These are phyloP conservation scores for Itoplectis maculator DNA, from an alignment of 2,888 invertebrate genomes.

Conservation along the genomic window DNA sequence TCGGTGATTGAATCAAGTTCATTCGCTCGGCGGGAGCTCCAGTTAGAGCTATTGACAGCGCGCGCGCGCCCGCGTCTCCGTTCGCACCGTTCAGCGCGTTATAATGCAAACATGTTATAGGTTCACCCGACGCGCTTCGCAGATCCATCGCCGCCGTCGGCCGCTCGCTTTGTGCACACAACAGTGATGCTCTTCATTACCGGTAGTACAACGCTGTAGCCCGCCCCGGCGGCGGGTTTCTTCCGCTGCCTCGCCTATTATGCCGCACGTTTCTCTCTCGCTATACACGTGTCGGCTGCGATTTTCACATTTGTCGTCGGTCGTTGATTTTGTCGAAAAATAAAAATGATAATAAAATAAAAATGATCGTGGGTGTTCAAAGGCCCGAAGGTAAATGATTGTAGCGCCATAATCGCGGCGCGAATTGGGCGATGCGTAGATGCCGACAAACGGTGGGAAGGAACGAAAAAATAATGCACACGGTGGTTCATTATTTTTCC, in stretches of 20 bases:
- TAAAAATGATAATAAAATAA: too few species aligned
- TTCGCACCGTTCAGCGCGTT: not conserved
- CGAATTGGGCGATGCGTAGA: too few species aligned
- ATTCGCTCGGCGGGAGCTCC: conserved; percentile 41
- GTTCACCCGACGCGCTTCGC: not conserved
- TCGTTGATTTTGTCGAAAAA: too few species aligned
- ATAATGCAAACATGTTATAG: not conserved
- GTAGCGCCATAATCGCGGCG: too few species aligned
- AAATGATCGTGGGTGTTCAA: too few species aligned
- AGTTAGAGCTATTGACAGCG: not conserved
- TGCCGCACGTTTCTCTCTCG: not conserved
- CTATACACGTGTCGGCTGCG: not conserved
- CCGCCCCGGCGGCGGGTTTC: not conserved
- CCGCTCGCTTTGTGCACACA: not conserved
- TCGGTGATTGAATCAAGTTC: conserved; percentile 53
- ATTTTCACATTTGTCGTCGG: too few species aligned
- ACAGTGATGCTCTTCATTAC: not conserved
- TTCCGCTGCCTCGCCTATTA: not conserved
- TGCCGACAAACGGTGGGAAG: too few species aligned
- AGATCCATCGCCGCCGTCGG: not conserved
- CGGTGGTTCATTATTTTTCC: too few species aligned
- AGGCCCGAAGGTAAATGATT: too few species aligned
- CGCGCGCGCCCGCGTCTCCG: not conserved
- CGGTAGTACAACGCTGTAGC: not conserved
- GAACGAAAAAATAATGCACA: too few species aligned